Conservation (phyloP, 2,888 invertebrate species). For the Xestia ashworthii region DNA sequence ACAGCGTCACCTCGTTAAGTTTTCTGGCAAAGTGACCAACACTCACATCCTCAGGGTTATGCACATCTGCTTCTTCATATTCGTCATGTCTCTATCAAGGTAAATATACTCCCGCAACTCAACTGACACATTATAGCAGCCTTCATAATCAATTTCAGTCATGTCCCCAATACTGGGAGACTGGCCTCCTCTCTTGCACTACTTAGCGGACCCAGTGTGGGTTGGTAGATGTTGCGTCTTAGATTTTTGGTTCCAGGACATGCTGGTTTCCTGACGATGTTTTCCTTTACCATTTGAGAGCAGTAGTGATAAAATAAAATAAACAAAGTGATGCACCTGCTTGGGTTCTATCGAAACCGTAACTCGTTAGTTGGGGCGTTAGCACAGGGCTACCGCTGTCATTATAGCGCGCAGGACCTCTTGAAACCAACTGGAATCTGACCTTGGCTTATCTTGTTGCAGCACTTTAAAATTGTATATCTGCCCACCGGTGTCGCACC, state of each 20-base stretch:
- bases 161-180: too few species aligned
- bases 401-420: not conserved
- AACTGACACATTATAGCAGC: not conserved
- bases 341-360: not conserved
- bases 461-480: constrained; percentile 84
- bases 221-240: too few species aligned
- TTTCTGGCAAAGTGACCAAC: constrained; percentile 93
- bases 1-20: constrained; percentile 91
- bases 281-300: too few species aligned
- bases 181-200: too few species aligned
- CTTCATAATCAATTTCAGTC: not conserved
- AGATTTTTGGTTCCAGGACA: too few species aligned
- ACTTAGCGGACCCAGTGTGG: too few species aligned
- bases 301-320: too few species aligned
- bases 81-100: constrained; percentile 93
- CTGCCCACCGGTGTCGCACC: constrained; percentile 73
- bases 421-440: not conserved
- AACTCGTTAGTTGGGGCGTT: not conserved
- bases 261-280: too few species aligned
- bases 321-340: too few species aligned
- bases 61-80: constrained; percentile 95
- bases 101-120: constrained; percentile 52
- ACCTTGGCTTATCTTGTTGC: constrained; percentile 28
- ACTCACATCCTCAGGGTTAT: constrained; percentile 93
- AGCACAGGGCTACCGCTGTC: not conserved